These are phyloP conservation scores for Diceros bicornis DNA, from an alignment of 2,797 vertebrate species.

Conservation along the genomic window DNA sequence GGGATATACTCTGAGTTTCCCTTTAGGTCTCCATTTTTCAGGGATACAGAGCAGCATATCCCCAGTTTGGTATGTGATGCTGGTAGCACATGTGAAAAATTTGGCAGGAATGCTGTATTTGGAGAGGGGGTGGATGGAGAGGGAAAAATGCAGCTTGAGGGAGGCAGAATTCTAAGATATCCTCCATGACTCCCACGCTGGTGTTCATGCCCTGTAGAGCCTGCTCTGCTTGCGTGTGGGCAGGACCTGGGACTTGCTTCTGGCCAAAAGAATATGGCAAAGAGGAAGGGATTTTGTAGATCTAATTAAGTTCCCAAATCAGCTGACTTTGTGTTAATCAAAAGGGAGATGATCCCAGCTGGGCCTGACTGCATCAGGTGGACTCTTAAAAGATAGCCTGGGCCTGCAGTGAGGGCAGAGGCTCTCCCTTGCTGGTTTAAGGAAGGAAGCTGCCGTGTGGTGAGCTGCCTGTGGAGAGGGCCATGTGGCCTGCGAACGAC, in stretches of 20 bases:
- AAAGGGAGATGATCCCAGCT: neutral
- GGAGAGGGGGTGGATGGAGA: neutral
- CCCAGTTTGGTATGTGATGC: neutral
- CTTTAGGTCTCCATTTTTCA: neutral
- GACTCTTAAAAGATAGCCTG: neutral
- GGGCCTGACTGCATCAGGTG: neutral
- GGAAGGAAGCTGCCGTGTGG: neutral
- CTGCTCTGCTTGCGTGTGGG: neutral
- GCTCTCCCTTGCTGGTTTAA: neutral
- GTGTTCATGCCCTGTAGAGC: neutral
- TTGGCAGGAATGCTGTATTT: neutral
- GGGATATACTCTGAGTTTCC: neutral
- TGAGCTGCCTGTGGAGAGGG: neutral
- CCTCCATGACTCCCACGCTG: neutral
- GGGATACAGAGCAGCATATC: neutral
- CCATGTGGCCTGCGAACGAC: neutral
- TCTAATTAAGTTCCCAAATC: neutral
- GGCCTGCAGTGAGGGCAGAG: neutral
- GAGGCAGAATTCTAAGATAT: neutral
- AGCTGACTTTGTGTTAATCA: neutral
- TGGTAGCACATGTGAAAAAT: neutral
- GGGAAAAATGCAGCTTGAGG: neutral
- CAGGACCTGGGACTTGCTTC: neutral
- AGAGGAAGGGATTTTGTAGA: neutral
- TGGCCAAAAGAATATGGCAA: neutral